A percentile compares a stretch with the other conserved stretches of the same genome.
These are phyloP conservation scores for Syngnathoides biaculeatus DNA, from an alignment of 2,113 vertebrate species.

Conservation along the genomic window DNA sequence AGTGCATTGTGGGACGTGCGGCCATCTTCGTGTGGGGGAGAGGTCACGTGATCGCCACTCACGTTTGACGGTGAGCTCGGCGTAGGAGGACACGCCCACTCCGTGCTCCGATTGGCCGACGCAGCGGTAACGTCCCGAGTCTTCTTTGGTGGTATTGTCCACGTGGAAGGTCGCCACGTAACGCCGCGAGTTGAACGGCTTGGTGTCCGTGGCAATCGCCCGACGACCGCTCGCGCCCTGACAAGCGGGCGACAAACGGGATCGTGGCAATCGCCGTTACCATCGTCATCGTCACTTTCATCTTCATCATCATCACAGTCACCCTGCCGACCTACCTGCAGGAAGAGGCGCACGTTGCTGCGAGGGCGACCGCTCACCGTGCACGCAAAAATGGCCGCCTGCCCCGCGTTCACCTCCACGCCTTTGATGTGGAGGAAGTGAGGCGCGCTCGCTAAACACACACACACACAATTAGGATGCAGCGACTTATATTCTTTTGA, in stretches of 20 bases:
- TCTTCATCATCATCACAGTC: no score
- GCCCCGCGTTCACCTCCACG: constrained; percentile 91
- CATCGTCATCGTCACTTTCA: no score
- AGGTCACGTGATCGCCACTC: constrained; percentile 33
- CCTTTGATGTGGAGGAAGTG: constrained; percentile 93
- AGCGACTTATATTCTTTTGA: background rate
- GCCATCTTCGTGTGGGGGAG: background rate
- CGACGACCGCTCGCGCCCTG: constrained; percentile 83
- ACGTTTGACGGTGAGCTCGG: constrained; percentile 94
- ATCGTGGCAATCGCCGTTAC: background rate
- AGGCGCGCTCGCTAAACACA: constrained; percentile 82
- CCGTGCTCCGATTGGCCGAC: constrained; percentile 86
- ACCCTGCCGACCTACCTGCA: constrained; percentile 83
- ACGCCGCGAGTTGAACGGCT: constrained; percentile 77
- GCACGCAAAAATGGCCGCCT: constrained; percentile 88
- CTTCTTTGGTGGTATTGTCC: constrained; percentile 85
- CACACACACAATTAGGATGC: constrained; percentile 3
- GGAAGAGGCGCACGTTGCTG: constrained; percentile 79
- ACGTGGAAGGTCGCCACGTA: constrained; percentile 87
- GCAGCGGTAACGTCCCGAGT: constrained; percentile 90
- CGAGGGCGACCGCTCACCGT: constrained; percentile 85
- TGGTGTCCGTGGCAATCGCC: constrained; percentile 82
- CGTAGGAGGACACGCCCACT: constrained; percentile 88
- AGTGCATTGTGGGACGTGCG: no score
- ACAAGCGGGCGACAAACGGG: rapidly evolving